Percentiles rank a stretch among this genome's conserved stretches.
These are phyloP conservation scores for Scleropages formosus DNA, from an alignment of 2,797 vertebrate genomes.

Conservation along the genomic window DNA sequence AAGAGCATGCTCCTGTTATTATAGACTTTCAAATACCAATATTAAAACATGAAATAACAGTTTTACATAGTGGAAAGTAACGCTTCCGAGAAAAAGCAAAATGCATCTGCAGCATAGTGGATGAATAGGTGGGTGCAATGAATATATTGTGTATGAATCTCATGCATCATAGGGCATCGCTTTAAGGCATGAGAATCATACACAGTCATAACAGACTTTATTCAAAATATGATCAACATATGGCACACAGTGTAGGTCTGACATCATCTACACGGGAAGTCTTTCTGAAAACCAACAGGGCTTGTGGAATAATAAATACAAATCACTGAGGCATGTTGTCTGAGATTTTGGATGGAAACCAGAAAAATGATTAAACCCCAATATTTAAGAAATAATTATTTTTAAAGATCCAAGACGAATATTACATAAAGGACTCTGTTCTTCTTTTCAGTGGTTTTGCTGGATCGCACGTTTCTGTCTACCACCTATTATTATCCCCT, in stretches of 20 bases:
- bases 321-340: conserved; percentile 11
- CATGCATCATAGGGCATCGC: background rate
- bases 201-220: conserved; percentile 27
- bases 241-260: conserved; percentile 1
- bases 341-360: conserved; percentile 15
- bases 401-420: conserved; percentile 6
- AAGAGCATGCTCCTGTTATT: background rate
- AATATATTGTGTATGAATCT: background rate
- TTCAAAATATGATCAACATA: conserved; percentile 25
- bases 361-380: conserved; percentile 4
- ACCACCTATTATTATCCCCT: conserved; percentile 52
- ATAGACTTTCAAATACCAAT: background rate
- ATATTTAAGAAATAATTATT: background rate
- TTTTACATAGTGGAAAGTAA: background rate
- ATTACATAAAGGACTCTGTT: conserved; percentile 20
- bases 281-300: background rate
- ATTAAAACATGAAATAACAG: background rate
- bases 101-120: background rate
- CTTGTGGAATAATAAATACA: conserved; percentile 18
- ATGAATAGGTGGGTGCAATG: background rate
- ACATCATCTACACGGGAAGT: conserved; percentile 18
- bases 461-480: conserved; percentile 21
- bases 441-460: conserved; percentile 15
- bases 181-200: too few species aligned
- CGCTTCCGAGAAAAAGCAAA: background rate